Evolutionary conservation across 2,113 vertebrate species (phyloP).

Genomic region (Cairina moschata): DNA sequence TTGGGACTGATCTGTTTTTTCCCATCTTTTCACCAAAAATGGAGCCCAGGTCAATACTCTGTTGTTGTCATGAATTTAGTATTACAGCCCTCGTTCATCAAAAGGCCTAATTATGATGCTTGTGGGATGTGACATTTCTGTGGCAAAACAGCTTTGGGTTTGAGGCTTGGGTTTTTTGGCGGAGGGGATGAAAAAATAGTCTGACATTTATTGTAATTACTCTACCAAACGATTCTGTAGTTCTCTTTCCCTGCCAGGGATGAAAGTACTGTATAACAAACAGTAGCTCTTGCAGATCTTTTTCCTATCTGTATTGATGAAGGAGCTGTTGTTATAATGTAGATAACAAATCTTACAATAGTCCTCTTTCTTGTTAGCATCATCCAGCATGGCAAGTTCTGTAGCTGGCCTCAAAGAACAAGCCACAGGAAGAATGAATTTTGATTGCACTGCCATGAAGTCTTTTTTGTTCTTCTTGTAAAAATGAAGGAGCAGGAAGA

Average conservation of each 20-base stretch:
- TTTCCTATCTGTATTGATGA: neutral
- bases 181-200: neutral
- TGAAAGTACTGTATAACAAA: neutral
- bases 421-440: neutral
- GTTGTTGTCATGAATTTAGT: neutral
- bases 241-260: neutral
- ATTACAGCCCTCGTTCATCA: constrained; percentile 6
- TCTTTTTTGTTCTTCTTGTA: neutral
- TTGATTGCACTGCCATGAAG: neutral
- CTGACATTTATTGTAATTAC: neutral
- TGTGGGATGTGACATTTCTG: constrained; percentile 22
- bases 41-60: neutral
- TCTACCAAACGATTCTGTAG: neutral
- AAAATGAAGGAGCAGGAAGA: neutral
- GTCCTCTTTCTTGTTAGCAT: neutral
- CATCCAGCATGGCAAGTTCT: neutral
- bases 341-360: constrained; percentile 10
- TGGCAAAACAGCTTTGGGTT: constrained; percentile 20
- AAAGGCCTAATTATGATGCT: constrained; percentile 9
- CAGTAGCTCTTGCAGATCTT: neutral
- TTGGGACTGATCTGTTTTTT: constrained; percentile 35
- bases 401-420: constrained; percentile 8
- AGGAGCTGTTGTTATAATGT: neutral
- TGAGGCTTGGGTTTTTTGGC: neutral
- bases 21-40: constrained; percentile 6